phyloP scores from a whole-genome alignment of 2,113 vertebrate genomes.

The Myotis yumanensis region DNA sequence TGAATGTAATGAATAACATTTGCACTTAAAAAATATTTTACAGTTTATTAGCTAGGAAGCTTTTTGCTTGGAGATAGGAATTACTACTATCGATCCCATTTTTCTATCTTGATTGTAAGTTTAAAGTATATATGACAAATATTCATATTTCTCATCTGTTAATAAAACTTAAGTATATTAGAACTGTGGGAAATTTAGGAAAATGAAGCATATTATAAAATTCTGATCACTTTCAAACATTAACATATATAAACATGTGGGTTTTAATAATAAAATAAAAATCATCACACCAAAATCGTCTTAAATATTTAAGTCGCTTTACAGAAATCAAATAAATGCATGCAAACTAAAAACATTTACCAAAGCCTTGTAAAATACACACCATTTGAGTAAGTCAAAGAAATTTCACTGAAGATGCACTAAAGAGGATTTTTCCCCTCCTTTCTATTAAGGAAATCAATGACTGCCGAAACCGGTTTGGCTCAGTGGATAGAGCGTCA shows the following conservation, averaged over 20 bases:
- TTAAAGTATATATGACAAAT: conserved; percentile 22
- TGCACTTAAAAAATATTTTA: background rate
- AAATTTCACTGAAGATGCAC: conserved; percentile 1
- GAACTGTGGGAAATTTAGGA: background rate
- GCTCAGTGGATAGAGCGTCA: too few species aligned
- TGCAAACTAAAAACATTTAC: conserved; percentile 10
- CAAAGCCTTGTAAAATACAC: background rate
- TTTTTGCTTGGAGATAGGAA: conserved; percentile 20
- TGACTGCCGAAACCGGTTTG: too few species aligned
- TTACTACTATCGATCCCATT: background rate
- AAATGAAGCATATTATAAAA: conserved; percentile 15
- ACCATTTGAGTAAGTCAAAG: background rate
- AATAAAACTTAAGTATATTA: conserved; percentile 10
- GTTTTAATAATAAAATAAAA: conserved; percentile 33
- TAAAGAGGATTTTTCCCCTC: background rate
- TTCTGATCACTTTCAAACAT: conserved; percentile 44
- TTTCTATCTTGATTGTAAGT: background rate
- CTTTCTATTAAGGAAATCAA: background rate
- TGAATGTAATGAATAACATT: background rate
- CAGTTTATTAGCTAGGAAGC: background rate
- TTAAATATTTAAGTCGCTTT: background rate
- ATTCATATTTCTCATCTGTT: background rate
- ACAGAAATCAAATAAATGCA: background rate
- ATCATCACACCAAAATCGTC: background rate
- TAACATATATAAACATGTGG: conserved; percentile 10